phyloP scores from a whole-genome alignment of 92 coral and sea anemone species.

The Meandrina meandrites region DNA sequence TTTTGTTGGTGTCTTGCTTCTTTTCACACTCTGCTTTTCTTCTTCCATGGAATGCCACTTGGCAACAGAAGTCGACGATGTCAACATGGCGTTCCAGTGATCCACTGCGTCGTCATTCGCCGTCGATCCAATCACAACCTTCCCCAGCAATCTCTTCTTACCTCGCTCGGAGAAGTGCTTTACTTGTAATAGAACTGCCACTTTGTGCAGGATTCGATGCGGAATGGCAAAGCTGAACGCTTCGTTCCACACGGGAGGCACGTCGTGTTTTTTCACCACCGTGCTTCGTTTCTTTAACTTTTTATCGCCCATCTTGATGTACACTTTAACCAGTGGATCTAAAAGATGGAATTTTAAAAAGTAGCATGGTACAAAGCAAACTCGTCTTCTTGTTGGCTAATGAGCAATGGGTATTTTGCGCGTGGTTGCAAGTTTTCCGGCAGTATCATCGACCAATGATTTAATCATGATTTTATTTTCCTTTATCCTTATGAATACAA shows the following conservation, averaged over 20 bases:
- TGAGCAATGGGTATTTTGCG: too few relatives aligned
- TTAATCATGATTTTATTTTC: too few relatives aligned
- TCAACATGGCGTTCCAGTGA: slow-evolving; percentile 95
- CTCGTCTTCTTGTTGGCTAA: background rate
- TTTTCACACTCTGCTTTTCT: slow-evolving; percentile 40
- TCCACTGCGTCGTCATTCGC: slow-evolving; percentile 91
- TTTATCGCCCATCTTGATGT: slow-evolving; percentile 90
- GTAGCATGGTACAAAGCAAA: background rate
- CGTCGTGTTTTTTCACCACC: slow-evolving; percentile 78
- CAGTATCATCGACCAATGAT: too few relatives aligned
- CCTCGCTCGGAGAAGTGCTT: slow-evolving; percentile 93
- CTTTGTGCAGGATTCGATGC: slow-evolving; percentile 80
- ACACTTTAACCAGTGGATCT: slow-evolving; percentile 96
- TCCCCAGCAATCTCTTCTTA: slow-evolving; percentile 75
- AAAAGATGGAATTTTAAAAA: background rate
- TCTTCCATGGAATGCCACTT: slow-evolving; percentile 84
- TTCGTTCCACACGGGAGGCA: slow-evolving; percentile 94
- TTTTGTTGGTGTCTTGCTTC: slow-evolving; percentile 15
- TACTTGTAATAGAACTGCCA: slow-evolving; percentile 74
- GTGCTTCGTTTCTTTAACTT: slow-evolving; percentile 88
- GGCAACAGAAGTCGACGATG: slow-evolving; percentile 82
- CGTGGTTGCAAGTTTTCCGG: too few relatives aligned
- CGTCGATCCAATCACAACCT: slow-evolving; percentile 79
- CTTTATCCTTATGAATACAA: too few relatives aligned
- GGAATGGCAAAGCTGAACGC: slow-evolving; percentile 88